phyloP scores from a whole-genome alignment of 2,797 vertebrate species.

The Chelonia mydas region DNA sequence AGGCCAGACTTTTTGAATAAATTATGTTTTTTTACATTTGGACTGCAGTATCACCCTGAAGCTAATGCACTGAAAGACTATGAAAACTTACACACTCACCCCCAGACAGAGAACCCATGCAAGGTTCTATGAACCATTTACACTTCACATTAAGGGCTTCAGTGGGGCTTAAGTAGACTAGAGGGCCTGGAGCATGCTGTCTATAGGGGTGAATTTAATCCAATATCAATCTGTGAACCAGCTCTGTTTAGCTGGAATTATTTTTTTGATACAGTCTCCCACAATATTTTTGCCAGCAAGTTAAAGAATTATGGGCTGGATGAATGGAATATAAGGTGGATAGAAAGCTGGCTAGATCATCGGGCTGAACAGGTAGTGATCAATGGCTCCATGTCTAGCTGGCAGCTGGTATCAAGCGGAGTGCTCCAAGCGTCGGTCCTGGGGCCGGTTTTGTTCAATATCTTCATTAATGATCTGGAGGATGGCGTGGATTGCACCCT shows the following conservation, averaged over 20 bases:
- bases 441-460: too few species aligned
- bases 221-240: slow-evolving; percentile 24
- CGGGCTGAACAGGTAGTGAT: too few species aligned
- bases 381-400: too few species aligned
- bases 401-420: too few species aligned
- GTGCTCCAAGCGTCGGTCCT: too few species aligned
- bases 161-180: not conserved
- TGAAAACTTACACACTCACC: not conserved
- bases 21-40: not conserved
- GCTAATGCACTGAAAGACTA: slow-evolving; percentile 34
- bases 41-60: slow-evolving; percentile 14
- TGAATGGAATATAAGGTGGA: too few species aligned
- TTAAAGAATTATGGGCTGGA: too few species aligned
- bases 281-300: too few species aligned
- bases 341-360: too few species aligned
- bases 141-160: not conserved
- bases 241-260: slow-evolving; percentile 24
- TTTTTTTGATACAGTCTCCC: too few species aligned
- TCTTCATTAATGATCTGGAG: too few species aligned
- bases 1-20: slow-evolving; percentile 14
- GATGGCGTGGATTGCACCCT: too few species aligned
- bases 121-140: fast-evolving
- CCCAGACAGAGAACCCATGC: not conserved
- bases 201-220: slow-evolving; percentile 22
- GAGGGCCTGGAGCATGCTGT: not conserved